phyloP scores from a whole-genome alignment of 2,113 vertebrate species.

The Urocolius indicus region DNA sequence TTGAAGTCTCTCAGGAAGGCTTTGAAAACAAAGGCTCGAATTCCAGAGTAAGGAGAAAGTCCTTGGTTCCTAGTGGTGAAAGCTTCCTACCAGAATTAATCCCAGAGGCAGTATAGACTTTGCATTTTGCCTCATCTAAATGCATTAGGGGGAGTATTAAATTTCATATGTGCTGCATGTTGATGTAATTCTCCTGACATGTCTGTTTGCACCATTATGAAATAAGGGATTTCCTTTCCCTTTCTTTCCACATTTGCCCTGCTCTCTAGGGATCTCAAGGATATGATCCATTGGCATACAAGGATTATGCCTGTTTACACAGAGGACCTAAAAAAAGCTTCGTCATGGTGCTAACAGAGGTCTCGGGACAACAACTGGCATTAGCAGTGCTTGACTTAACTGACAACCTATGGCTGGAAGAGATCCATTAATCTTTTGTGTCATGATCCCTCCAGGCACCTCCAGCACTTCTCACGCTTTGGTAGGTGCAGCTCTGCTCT shows the following conservation, averaged over 20 bases:
- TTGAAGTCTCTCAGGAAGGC: constrained; percentile 49
- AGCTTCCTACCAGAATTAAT: constrained; percentile 65
- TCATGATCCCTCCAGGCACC: background rate
- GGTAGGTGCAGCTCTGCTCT: background rate
- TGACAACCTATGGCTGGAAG: background rate
- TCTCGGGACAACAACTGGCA: background rate
- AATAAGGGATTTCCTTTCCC: constrained; percentile 73
- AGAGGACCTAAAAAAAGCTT: constrained; percentile 54
- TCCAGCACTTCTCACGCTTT: background rate
- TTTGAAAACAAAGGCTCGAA: constrained; percentile 66
- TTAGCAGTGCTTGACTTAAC: background rate
- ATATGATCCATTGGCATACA: constrained; percentile 51
- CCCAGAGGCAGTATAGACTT: constrained; percentile 66
- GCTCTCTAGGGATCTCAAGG: constrained; percentile 20
- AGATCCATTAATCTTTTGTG: constrained; percentile 12
- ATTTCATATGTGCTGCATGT: constrained; percentile 65
- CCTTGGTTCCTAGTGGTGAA: constrained; percentile 62
- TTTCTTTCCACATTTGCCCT: constrained; percentile 58
- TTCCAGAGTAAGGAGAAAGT: constrained; percentile 68
- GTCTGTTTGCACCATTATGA: constrained; percentile 76
- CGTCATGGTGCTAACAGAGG: constrained; percentile 8
- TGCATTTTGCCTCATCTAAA: constrained; percentile 69
- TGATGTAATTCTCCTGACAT: constrained; percentile 71
- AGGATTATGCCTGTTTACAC: constrained; percentile 48
- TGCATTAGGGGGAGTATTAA: constrained; percentile 65